Evolutionary conservation across 2,113 vertebrate species (phyloP), one percentile per base, ranked within the genome.

Genomic region (Equus quagga): DNA sequence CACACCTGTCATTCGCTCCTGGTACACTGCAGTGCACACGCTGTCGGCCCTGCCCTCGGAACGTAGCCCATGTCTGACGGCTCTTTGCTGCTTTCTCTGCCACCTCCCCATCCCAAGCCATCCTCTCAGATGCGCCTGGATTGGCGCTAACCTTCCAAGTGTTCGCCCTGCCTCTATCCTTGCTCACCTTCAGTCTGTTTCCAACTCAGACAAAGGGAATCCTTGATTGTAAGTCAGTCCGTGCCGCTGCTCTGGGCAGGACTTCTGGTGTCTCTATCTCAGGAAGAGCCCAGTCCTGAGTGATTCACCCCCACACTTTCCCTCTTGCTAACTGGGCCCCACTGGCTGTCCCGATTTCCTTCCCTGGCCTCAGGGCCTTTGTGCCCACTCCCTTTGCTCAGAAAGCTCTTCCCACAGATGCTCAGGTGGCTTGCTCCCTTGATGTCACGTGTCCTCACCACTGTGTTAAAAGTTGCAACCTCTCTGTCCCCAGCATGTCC

Each of bases 11-110:
- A 1, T 73, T 11, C 51, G 51, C 51, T 54, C 58, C 31, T 36
- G 51, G 58, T 9, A 1, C 44, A 4, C 67, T 0, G 8, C 14
- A 5, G 11, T 3, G 18, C 7, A 21, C 14, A 23, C 11, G 36
- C 56, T 46, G 13, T 5, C 70, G 6, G 86, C 18, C 0, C 54
- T 17, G 8, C 26, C 33, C 60, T 36, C 6, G 11, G 41, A 33
- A 8, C 14, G 3, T 6, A 26, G 41, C 72, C 8, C 8, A 3
- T 11, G 24, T 14, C 26, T 12, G 26, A 14, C 0, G 12, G 2
- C 60, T 9, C 12, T 13, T 9, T 49, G 44, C 69, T 56, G 8
- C 5, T 10, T 41, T 23, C 41, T 31, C 33, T 64, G 58, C 19
- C 36, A 8, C 60, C 46, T 46, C 21, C 49, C 21, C 18, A 4